These are phyloP conservation scores for Acheta domesticus DNA, from an alignment of 2,888 invertebrate species.

Conservation along the genomic window DNA sequence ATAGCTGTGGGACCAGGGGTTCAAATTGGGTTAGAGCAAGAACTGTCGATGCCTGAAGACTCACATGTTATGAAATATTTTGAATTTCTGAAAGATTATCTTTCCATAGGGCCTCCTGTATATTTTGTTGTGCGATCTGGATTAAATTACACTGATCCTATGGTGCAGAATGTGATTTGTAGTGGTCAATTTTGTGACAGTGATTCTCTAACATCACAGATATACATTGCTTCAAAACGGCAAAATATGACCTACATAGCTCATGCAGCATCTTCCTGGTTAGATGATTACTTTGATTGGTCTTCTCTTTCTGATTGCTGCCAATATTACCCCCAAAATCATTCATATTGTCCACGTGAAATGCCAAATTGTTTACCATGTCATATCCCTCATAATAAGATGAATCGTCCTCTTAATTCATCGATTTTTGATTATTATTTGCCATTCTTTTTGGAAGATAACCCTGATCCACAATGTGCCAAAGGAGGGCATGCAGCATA, in stretches of 20 bases:
- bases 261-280: constrained; percentile 85
- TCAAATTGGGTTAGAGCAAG: constrained; percentile 92
- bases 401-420: constrained; percentile 58
- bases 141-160: constrained; percentile 63
- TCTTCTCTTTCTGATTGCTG: constrained; percentile 57
- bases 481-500: constrained; percentile 86
- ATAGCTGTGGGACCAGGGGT: constrained; percentile 86
- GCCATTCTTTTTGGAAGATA: constrained; percentile 78
- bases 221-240: constrained; percentile 52
- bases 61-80: constrained; percentile 87
- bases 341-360: constrained; percentile 58
- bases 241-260: constrained; percentile 68
- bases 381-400: constrained; percentile 50
- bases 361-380: constrained; percentile 50
- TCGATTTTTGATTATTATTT: constrained; percentile 67
- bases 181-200: constrained; percentile 70
- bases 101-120: constrained; percentile 89
- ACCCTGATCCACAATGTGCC: constrained; percentile 68
- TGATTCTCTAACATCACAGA: constrained; percentile 72
- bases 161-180: constrained; percentile 78
- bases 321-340: constrained; percentile 53
- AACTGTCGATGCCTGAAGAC: constrained; percentile 94
- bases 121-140: constrained; percentile 82
- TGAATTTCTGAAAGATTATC: constrained; percentile 71
- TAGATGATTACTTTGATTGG: constrained; percentile 97